Evolutionary conservation across 2,888 invertebrate species (phyloP).

Genomic region (Dryocosmus kuriphilus): DNA sequence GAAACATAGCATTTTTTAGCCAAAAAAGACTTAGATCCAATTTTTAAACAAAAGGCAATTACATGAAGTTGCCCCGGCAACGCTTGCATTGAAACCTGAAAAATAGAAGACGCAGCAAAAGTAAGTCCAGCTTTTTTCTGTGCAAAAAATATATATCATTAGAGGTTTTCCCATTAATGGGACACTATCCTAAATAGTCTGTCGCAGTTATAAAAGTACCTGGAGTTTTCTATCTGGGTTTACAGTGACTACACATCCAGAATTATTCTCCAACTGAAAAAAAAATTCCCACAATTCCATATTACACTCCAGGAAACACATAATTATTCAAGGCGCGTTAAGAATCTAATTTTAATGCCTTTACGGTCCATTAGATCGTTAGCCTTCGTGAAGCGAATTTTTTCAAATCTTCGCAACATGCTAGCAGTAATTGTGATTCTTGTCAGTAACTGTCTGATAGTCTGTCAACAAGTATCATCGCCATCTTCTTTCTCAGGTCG

Average conservation of each 20-base stretch:
- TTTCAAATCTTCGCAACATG: neutral
- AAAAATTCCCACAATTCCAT: neutral
- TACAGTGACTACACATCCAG: neutral
- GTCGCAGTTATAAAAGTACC: no score
- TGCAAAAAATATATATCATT: no score
- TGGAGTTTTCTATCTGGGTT: no score
- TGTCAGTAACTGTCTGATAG: neutral
- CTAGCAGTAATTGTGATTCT: neutral
- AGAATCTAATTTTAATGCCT: constrained; percentile 7
- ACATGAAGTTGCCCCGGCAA: no score
- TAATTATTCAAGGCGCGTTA: neutral
- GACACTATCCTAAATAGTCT: no score
- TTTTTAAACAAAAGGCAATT: no score
- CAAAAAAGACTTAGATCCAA: no score
- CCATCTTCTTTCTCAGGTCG: constrained; percentile 1
- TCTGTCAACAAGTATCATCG: constrained; percentile 14
- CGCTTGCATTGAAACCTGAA: no score
- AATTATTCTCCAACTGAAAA: neutral
- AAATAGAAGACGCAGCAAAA: no score
- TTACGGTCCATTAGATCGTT: neutral
- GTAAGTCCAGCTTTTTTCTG: no score
- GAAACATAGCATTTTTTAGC: no score
- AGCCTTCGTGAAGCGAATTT: constrained; percentile 1
- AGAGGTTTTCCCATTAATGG: no score
- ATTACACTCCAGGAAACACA: neutral